A percentile compares a stretch with the other conserved stretches of the same genome.
Conservation (phyloP, 1,140 invertebrate species). For the Seison nebaliae region DNA sequence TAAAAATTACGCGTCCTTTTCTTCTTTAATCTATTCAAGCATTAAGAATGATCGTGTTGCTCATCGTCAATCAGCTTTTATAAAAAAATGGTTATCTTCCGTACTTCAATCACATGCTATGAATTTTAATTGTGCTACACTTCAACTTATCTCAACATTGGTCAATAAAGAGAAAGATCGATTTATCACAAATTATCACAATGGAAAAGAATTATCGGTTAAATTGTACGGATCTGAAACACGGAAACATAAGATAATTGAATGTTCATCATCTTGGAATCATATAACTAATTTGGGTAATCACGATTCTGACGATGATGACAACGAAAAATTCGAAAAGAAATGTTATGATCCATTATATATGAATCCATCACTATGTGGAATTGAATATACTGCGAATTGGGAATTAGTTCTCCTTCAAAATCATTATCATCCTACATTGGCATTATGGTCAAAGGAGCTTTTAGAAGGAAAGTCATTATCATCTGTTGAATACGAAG, state of each 20-base stretch:
- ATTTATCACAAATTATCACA: background rate
- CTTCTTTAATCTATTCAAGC: too few species aligned
- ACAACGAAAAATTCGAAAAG: background rate
- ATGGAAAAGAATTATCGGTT: background rate
- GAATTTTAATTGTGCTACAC: too few species aligned
- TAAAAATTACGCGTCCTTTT: too few species aligned
- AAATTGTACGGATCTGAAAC: constrained; percentile 18
- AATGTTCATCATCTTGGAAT: constrained; percentile 6
- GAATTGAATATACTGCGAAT: constrained; percentile 39
- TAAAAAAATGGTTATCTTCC: too few species aligned
- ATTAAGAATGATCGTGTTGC: too few species aligned
- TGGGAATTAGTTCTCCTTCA: constrained; percentile 44
- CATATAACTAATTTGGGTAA: constrained; percentile 12
- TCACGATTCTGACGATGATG: constrained; percentile 7
- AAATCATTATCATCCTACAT: constrained; percentile 63
- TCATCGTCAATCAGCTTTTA: too few species aligned
- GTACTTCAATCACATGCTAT: too few species aligned
- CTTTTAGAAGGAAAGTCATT: constrained; percentile 14
- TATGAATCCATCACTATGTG: constrained; percentile 54
- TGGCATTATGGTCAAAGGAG: constrained; percentile 53
- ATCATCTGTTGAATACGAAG: constrained; percentile 44
- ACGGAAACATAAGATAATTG: constrained; percentile 17
- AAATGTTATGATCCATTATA: constrained; percentile 40
- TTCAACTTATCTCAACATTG: too few species aligned
- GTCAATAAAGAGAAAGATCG: too few species aligned